Evolutionary conservation across 2,888 invertebrate species (phyloP).

Genomic region (Spodoptera exigua): DNA sequence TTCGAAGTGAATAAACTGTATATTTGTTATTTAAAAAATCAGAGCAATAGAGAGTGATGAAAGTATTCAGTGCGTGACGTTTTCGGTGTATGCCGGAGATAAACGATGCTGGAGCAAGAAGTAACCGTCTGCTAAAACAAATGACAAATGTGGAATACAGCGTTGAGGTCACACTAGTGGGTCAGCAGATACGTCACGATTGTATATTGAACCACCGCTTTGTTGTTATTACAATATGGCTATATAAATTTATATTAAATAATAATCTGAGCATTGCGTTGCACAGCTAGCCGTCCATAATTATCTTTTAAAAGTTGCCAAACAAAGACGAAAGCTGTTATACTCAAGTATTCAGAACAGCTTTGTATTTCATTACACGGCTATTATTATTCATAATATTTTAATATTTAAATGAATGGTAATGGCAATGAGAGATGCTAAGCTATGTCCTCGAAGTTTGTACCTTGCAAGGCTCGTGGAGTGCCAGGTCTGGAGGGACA

Average conservation of each 20-base stretch:
- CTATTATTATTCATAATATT: constrained; percentile 39
- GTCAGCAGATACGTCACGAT: too few relatives aligned
- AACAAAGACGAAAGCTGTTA: constrained; percentile 26
- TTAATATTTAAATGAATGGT: constrained; percentile 36
- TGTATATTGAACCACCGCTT: too few relatives aligned
- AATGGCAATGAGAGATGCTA: constrained; percentile 24
- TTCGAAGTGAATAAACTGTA: too few relatives aligned
- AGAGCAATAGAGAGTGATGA: too few relatives aligned
- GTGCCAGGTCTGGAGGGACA: constrained; percentile 17
- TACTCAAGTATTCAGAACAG: constrained; percentile 15
- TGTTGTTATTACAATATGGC: too few relatives aligned
- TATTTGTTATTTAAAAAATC: too few relatives aligned
- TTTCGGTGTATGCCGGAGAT: constrained; percentile 8
- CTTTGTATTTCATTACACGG: constrained; percentile 32
- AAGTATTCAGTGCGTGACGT: constrained; percentile 31
- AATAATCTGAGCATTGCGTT: background rate
- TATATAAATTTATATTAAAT: too few relatives aligned
- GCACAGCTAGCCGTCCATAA: constrained; percentile 2
- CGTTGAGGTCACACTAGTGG: too few relatives aligned
- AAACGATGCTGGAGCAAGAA: constrained; percentile 3
- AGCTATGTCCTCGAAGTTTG: constrained; percentile 27
- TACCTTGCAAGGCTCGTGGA: constrained; percentile 3
- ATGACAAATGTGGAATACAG: background rate
- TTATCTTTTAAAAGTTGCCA: constrained; percentile 14
- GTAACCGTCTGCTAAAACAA: background rate